phyloP scores from a whole-genome alignment of 2,888 invertebrate genomes.

The Leistus spinibarbis region DNA sequence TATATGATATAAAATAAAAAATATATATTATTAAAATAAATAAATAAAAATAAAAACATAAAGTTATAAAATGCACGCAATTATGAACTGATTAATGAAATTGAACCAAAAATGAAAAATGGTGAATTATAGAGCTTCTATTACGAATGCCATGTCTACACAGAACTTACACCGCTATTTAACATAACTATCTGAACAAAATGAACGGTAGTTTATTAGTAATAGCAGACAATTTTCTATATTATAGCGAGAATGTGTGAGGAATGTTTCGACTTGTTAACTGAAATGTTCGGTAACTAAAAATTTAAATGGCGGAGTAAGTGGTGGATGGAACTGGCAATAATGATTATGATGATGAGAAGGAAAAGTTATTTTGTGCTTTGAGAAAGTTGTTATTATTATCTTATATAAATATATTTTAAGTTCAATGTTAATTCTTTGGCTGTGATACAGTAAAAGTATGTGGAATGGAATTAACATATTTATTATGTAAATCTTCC shows the following conservation, averaged over 20 bases:
- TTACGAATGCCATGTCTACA: neutral
- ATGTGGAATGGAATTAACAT: constrained; percentile 49
- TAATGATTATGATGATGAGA: no score
- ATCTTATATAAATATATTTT: constrained; percentile 14
- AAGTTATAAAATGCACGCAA: constrained; percentile 10
- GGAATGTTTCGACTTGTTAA: no score
- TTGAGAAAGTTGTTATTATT: constrained; percentile 30
- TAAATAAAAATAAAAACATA: neutral
- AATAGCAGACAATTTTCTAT: no score
- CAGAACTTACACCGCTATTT: neutral
- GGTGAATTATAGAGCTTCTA: constrained; percentile 19
- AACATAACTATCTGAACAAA: no score
- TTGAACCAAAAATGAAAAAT: constrained; percentile 1
- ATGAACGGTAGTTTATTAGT: neutral
- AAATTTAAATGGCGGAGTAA: no score
- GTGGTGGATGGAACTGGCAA: no score
- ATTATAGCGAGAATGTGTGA: no score
- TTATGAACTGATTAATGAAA: neutral
- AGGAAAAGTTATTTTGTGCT: constrained; percentile 22
- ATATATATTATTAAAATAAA: neutral
- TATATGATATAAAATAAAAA: neutral
- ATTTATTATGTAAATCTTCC: constrained; percentile 29
- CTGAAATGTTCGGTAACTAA: no score
- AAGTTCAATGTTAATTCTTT: constrained; percentile 57
- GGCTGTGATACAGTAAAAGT: constrained; percentile 60